These are phyloP conservation scores for Alca torda DNA, from an alignment of 2,797 vertebrate species.

Conservation along the genomic window DNA sequence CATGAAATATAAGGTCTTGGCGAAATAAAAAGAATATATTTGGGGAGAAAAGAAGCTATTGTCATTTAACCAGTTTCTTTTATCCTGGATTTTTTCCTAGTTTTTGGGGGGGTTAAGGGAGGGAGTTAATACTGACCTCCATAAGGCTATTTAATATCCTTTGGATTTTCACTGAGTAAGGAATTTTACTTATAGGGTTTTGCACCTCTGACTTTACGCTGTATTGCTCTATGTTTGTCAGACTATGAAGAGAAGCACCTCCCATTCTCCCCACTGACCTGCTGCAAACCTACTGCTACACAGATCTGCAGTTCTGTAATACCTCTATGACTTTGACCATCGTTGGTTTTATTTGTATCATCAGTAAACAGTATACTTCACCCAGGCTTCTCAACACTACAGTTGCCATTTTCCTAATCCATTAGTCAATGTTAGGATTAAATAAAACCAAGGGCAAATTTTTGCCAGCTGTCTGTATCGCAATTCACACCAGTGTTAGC, in stretches of 20 bases:
- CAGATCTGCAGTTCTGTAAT: not conserved
- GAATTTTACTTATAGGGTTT: not conserved
- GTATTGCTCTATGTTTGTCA: not conserved
- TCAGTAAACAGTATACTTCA: not conserved
- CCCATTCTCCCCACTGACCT: not conserved
- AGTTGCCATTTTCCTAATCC: not conserved
- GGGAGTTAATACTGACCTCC: not conserved
- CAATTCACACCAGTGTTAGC: not conserved
- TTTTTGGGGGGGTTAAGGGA: rapidly evolving
- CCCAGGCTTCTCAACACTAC: not conserved
- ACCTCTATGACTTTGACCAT: not conserved
- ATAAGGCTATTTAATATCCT: not conserved
- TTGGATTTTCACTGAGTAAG: not conserved
- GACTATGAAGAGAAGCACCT: not conserved
- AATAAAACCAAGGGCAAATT: not conserved
- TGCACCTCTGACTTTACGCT: not conserved
- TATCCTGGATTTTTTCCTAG: not conserved
- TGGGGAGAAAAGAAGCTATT: not conserved
- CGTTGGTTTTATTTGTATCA: not conserved
- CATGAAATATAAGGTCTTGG: not conserved
- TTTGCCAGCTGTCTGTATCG: not conserved
- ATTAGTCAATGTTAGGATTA: not conserved
- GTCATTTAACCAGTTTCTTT: not conserved
- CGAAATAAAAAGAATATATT: not conserved
- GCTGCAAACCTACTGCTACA: not conserved